Evolutionary conservation across 1,140 invertebrate genomes (phyloP).

Genomic region (Macrosteles quadrilineatus): DNA sequence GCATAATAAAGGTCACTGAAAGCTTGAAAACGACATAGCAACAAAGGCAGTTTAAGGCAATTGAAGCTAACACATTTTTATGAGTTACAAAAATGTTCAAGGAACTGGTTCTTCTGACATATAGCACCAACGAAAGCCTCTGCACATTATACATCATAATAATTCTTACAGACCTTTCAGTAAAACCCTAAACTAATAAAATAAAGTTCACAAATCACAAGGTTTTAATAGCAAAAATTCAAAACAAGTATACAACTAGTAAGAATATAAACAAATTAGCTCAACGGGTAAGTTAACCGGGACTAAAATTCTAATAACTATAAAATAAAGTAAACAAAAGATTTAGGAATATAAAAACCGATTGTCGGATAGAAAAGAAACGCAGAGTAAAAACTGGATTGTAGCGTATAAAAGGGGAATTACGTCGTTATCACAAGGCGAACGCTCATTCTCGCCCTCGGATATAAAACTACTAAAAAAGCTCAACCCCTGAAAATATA

Average conservation of each 20-base stretch:
- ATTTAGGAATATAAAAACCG: too few relatives aligned
- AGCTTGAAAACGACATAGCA: background rate
- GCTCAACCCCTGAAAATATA: background rate
- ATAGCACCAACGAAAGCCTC: background rate
- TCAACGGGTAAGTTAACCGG: background rate
- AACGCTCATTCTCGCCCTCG: background rate
- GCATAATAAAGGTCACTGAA: slow-evolving; percentile 20
- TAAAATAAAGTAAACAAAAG: background rate
- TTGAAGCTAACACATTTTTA: slow-evolving; percentile 8
- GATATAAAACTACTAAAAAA: background rate
- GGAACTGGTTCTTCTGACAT: slow-evolving; percentile 1
- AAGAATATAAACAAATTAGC: background rate
- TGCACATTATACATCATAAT: too few relatives aligned
- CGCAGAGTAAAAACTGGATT: too few relatives aligned
- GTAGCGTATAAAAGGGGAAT: background rate
- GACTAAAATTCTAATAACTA: background rate
- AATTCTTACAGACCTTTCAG: too few relatives aligned
- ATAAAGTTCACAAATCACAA: background rate
- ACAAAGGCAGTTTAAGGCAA: slow-evolving; percentile 5
- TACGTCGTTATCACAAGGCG: slow-evolving; percentile 15
- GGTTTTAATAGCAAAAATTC: slow-evolving; percentile 4
- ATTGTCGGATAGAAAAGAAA: too few relatives aligned
- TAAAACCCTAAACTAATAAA: too few relatives aligned
- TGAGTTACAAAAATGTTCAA: slow-evolving; percentile 5
- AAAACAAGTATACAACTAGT: background rate